Evolutionary conservation across 2,797 vertebrate genomes (phyloP).

Genomic region (Oceanodroma leucorhoa): DNA sequence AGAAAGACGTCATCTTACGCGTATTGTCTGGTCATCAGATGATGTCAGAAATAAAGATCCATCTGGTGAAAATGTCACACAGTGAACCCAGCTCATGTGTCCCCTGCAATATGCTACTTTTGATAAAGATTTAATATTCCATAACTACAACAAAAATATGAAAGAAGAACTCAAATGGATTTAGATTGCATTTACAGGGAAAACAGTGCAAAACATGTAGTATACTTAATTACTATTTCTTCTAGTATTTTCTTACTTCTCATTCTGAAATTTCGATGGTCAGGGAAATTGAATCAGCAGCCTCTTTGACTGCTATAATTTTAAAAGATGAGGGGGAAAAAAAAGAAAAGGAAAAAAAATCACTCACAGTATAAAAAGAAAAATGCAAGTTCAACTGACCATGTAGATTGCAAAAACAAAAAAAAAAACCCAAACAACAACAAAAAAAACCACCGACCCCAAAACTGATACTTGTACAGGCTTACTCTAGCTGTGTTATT

Average conservation of each 20-base stretch:
- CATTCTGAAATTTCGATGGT: neutral
- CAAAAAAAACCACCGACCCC: accelerated
- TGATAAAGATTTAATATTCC: conserved; percentile 85
- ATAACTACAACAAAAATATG: conserved; percentile 80
- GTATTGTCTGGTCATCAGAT: conserved; percentile 93
- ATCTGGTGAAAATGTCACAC: conserved; percentile 89
- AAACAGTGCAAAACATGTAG: neutral
- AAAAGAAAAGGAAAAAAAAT: neutral
- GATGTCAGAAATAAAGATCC: conserved; percentile 92
- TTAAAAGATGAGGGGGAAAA: neutral
- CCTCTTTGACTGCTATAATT: neutral
- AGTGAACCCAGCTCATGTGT: conserved; percentile 94
- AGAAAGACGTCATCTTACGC: conserved; percentile 74
- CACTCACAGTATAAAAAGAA: neutral
- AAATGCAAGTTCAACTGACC: neutral
- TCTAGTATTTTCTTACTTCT: neutral
- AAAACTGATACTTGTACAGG: neutral
- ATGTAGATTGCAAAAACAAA: neutral
- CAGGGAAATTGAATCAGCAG: neutral
- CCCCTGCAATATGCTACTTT: conserved; percentile 93
- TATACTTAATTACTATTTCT: neutral
- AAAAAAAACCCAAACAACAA: neutral
- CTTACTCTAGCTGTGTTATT: neutral
- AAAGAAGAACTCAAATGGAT: neutral
- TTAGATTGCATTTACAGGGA: neutral